phyloP scores from a whole-genome alignment of 37 sponge, comb jelly and placozoan species.

The Ianthella basta region DNA sequence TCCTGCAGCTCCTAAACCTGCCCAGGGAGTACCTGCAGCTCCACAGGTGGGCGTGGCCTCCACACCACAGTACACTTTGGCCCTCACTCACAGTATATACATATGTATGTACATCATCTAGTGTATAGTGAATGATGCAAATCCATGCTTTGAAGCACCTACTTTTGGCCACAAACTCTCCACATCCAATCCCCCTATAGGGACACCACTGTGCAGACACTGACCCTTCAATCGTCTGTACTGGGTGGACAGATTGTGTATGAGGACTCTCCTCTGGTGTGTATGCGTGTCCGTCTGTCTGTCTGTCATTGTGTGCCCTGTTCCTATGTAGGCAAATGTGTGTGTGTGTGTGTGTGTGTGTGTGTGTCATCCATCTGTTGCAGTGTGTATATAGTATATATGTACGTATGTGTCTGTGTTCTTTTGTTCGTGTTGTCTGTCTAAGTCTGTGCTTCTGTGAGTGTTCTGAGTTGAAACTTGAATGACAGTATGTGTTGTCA shows the following conservation, averaged over 20 bases:
- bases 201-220: conserved; percentile 86
- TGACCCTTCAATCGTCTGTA: conserved; percentile 86
- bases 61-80: too few species aligned
- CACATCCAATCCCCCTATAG: conserved; percentile 29
- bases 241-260: conserved; percentile 74
- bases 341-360: neutral
- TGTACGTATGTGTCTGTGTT: neutral
- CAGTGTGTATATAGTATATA: too few species aligned
- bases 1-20: conserved; percentile 80
- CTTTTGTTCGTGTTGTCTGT: neutral
- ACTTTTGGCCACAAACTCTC: too few species aligned
- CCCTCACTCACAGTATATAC: too few species aligned
- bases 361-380: neutral
- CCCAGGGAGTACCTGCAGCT: conserved; percentile 91
- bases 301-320: too few species aligned
- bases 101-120: too few species aligned
- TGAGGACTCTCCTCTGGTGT: conserved; percentile 87
- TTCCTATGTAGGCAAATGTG: too few species aligned
- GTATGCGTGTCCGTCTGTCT: neutral
- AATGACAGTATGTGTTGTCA: neutral
- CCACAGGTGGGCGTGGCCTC: conserved; percentile 60
- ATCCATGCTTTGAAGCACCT: too few species aligned
- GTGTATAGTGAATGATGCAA: too few species aligned
- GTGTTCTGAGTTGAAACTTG: neutral
- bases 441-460: neutral